phyloP scores from a whole-genome alignment of 1,140 invertebrate species.

The Amphibalanus amphitrite region DNA sequence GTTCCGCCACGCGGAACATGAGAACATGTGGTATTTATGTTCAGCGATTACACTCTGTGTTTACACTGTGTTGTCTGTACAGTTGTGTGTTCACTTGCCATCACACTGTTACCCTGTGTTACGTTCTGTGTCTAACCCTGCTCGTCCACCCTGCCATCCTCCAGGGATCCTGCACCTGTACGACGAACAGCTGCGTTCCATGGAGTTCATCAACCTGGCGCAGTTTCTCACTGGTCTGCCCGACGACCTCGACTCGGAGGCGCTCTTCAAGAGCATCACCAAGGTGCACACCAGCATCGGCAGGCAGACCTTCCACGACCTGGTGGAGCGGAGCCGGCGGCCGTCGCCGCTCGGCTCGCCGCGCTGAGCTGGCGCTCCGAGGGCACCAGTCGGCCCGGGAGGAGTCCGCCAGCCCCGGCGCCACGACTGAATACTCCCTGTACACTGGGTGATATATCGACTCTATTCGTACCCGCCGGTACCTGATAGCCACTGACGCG shows the following conservation, averaged over 20 bases:
- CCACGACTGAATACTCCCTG: neutral
- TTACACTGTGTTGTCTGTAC: too few species aligned
- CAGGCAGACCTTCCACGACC: constrained; percentile 47
- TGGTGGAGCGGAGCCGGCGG: constrained; percentile 27
- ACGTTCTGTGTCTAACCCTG: too few species aligned
- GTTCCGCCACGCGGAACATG: too few species aligned
- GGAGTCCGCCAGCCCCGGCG: neutral
- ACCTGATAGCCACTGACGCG: neutral
- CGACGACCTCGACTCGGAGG: constrained; percentile 49
- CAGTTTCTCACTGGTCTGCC: constrained; percentile 70
- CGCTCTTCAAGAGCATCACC: constrained; percentile 53
- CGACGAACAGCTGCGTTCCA: constrained; percentile 53
- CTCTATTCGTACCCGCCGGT: neutral
- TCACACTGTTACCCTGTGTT: too few species aligned
- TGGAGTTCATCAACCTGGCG: constrained; percentile 71
- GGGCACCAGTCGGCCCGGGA: neutral
- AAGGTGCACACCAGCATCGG: constrained; percentile 46
- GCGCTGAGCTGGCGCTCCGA: neutral
- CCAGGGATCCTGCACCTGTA: constrained; percentile 62
- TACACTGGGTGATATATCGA: neutral
- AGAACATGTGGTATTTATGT: too few species aligned
- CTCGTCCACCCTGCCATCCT: constrained; percentile 14
- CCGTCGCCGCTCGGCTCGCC: neutral
- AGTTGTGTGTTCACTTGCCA: too few species aligned
- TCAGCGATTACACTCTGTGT: too few species aligned